Percentiles rank a stretch among this genome's conserved stretches.
phyloP scores from a whole-genome alignment of 2,888 invertebrate genomes.

The Andrena dorsata region DNA sequence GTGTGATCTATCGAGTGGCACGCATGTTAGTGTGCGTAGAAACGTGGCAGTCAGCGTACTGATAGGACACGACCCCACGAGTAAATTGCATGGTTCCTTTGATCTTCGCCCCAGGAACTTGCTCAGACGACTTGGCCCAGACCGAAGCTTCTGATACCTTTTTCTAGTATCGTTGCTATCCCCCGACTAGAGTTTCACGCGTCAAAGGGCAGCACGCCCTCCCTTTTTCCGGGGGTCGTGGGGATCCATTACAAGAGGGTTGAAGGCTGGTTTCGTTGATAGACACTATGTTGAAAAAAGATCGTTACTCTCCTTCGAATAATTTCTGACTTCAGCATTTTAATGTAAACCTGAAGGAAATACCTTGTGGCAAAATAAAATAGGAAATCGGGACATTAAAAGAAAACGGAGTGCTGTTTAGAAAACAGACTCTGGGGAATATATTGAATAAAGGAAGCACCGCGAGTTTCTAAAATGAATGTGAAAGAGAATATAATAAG shows the following conservation, averaged over 20 bases:
- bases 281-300: slow-evolving; percentile 11
- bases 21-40: background rate
- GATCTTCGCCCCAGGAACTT: slow-evolving; percentile 62
- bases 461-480: background rate
- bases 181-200: slow-evolving; percentile 52
- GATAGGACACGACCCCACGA: slow-evolving; percentile 33
- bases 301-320: slow-evolving; percentile 16
- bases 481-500: background rate
- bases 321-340: slow-evolving; percentile 19
- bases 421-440: background rate
- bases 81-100: slow-evolving; percentile 68
- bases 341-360: too few relatives aligned
- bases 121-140: slow-evolving; percentile 55
- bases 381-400: background rate
- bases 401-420: too few relatives aligned
- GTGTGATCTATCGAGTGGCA: background rate
- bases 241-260: slow-evolving; percentile 21
- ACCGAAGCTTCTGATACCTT: slow-evolving; percentile 61
- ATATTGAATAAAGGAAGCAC: background rate
- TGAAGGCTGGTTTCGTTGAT: slow-evolving; percentile 12
- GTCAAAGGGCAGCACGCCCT: slow-evolving; percentile 52
- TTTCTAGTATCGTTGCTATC: slow-evolving; percentile 47
- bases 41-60: slow-evolving; percentile 16
- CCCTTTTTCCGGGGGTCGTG: slow-evolving; percentile 15
- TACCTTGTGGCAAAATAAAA: too few relatives aligned